Percentiles rank a stretch among this genome's conserved stretches.
These are phyloP conservation scores for Xenotilapia longispinis DNA, from an alignment of 2,113 vertebrate species.

Conservation along the genomic window DNA sequence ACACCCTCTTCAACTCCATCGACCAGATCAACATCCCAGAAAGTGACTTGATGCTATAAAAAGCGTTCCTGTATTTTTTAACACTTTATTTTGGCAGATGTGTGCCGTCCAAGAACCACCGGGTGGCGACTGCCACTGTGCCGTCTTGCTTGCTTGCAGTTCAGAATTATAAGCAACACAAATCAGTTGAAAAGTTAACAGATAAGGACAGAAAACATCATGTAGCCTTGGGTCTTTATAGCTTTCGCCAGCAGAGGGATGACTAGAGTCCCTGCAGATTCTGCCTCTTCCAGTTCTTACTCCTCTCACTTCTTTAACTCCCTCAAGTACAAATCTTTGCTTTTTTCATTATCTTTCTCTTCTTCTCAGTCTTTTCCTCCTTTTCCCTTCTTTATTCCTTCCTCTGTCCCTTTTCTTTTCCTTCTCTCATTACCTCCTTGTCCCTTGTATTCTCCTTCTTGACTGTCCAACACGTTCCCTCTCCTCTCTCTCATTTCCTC, in stretches of 20 bases:
- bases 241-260: constrained; percentile 13
- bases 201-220: not conserved
- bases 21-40: not conserved
- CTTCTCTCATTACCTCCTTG: not conserved
- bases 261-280: not conserved
- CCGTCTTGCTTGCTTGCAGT: not conserved
- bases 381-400: not conserved
- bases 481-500: not conserved
- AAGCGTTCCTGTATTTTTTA: not conserved
- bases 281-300: not conserved
- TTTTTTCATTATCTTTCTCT: not conserved
- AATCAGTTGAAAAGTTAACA: not conserved
- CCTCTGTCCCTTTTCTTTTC: not conserved
- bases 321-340: not conserved
- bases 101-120: not conserved
- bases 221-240: not conserved
- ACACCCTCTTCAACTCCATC: not conserved
- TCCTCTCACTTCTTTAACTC: not conserved
- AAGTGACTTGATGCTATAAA: not conserved
- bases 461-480: not conserved
- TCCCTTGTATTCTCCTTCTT: not conserved
- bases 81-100: not conserved
- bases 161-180: not conserved
- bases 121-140: accelerated
- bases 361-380: too few species aligned